A percentile compares a stretch with the other conserved stretches of the same genome.
Evolutionary conservation across 1,140 invertebrate species (phyloP).

Genomic region (Paraescarpia echinospica): DNA sequence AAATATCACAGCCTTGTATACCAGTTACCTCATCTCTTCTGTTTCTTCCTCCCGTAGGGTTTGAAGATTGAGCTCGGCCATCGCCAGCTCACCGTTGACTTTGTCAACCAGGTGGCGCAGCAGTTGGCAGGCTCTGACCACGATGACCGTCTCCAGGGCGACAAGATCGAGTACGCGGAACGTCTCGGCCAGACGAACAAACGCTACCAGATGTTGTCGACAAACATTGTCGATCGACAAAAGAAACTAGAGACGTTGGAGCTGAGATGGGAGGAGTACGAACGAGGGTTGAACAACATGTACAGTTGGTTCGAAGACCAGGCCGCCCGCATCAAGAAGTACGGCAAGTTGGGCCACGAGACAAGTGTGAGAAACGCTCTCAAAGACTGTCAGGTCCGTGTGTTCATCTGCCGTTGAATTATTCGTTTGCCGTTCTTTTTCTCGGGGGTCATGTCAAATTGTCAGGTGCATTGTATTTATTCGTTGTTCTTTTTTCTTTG

Average conservation of each 20-base stretch:
- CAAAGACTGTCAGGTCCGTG: conserved; percentile 49
- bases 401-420: neutral
- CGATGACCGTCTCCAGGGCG: conserved; percentile 32
- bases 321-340: conserved; percentile 47
- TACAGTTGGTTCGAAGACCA: conserved; percentile 49
- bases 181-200: conserved; percentile 45
- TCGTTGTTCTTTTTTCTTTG: too few species aligned
- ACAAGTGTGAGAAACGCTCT: conserved; percentile 48
- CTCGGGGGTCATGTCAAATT: neutral
- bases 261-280: conserved; percentile 49
- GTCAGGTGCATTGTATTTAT: neutral
- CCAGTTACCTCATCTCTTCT: neutral
- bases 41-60: conserved; percentile 36
- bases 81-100: conserved; percentile 52
- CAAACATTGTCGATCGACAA: conserved; percentile 40
- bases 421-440: neutral
- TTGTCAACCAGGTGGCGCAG: conserved; percentile 51
- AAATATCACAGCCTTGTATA: neutral
- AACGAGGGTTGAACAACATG: conserved; percentile 37
- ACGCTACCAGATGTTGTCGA: conserved; percentile 25
- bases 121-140: conserved; percentile 34
- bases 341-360: conserved; percentile 45
- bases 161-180: conserved; percentile 49
- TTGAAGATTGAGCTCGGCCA: conserved; percentile 51
- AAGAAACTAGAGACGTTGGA: conserved; percentile 43